Evolutionary conservation across 2,797 vertebrate species (phyloP).

Genomic region (Myripristis jacobus): DNA sequence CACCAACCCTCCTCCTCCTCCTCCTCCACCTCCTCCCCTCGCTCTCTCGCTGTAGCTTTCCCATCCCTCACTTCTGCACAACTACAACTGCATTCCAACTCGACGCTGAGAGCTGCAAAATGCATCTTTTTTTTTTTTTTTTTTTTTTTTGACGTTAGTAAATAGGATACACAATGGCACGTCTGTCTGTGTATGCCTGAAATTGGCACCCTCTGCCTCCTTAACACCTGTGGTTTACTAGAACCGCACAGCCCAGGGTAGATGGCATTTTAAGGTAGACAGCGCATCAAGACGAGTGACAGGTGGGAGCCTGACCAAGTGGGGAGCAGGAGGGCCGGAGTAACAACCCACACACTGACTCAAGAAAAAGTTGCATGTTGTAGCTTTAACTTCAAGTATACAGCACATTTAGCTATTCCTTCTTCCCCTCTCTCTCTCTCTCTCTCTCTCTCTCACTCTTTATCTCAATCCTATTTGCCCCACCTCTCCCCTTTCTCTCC

Average conservation of each 20-base stretch:
- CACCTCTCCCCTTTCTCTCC: not conserved
- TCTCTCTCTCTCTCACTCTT: slow-evolving; percentile 34
- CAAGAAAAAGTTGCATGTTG: slow-evolving; percentile 10
- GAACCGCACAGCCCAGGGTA: slow-evolving; percentile 38
- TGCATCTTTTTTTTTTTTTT: slow-evolving; percentile 11
- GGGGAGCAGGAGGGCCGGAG: slow-evolving; percentile 20
- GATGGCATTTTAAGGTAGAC: slow-evolving; percentile 66
- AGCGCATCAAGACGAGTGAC: slow-evolving; percentile 72
- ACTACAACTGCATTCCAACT: slow-evolving; percentile 27
- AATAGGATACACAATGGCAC: not conserved
- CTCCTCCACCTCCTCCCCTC: slow-evolving; percentile 14
- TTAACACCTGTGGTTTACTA: slow-evolving; percentile 47
- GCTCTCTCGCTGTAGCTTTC: slow-evolving; percentile 35
- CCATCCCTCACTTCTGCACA: slow-evolving; percentile 41
- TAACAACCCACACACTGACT: slow-evolving; percentile 19
- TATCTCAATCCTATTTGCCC: slow-evolving; percentile 59
- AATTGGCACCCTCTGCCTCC: slow-evolving; percentile 34
- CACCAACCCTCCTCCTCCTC: not conserved
- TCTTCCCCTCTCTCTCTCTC: slow-evolving; percentile 24
- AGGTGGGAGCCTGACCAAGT: slow-evolving; percentile 60
- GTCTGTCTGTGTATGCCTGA: not conserved
- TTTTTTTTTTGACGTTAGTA: no score
- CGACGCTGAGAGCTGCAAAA: slow-evolving; percentile 22
- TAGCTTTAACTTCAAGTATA: not conserved
- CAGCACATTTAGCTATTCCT: slow-evolving; percentile 12